Evolutionary conservation across 2,888 invertebrate genomes (phyloP), one percentile per base, ranked within the genome.

Genomic region (Pollenia amentaria): DNA sequence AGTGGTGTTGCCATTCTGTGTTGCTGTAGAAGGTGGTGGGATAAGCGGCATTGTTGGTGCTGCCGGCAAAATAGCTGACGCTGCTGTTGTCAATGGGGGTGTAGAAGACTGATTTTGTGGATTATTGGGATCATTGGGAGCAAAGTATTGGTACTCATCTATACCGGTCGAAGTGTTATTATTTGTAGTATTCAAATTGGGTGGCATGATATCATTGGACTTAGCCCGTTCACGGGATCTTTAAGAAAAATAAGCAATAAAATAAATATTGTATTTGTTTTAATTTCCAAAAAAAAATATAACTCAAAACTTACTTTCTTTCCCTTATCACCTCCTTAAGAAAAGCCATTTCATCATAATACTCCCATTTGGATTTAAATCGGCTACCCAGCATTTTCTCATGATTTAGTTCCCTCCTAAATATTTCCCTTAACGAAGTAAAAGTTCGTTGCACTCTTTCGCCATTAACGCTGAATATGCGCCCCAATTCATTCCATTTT

Each of bases 291-390:
- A 70, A 16, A 29, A 77, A 51, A 6, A 18, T 29, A 0, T 6
- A 29, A 6, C 11, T 8, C 9, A 21, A 8, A 62, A 90, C 92
- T 91, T 78, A 92, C 92, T 92, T 92, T 85, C 92, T 89, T 88
- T 93, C 92, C 7, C 92, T 88, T 84, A 92, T 92, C 53, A 92
- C 92, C 85, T 92, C 92, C 88, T 92, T 92, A 3, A 92, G 91
- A 64, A 92, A 92, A 3, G 91, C 90, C 92, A 92, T 92, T 76
- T 91, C 91, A 83, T 91, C 91, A 79, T 92, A 92, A 80, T 92
- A 92, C 53, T 92, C 92, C 92, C 92, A 92, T 70, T 93, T 92
- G 53, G 92, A 93, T 88, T 91, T 92, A 84, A 92, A 92, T 2
- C 92, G 90, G 3, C 89, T 84, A 69, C 92, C 92, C 81, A 92